A percentile compares a stretch with the other conserved stretches of the same genome.
Conservation (phyloP, 2,888 invertebrate genomes). For the Brachynemurus nebulosus region DNA sequence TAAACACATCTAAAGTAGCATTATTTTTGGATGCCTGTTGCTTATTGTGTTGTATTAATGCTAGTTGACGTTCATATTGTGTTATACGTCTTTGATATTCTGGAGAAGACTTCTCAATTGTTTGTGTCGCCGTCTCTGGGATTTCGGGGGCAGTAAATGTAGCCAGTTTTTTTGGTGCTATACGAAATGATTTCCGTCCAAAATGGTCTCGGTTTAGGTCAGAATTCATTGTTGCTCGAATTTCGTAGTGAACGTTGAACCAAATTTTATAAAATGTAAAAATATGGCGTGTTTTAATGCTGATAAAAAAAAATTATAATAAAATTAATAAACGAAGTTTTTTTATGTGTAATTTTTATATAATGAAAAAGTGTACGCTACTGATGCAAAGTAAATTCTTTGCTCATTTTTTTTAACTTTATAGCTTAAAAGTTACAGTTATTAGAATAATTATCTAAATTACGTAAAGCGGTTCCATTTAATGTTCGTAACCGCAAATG, state of each 20-base stretch:
- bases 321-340: not conserved
- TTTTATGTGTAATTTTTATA: not conserved
- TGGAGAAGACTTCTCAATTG: not conserved
- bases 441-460: too few species aligned
- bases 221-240: constrained; percentile 1
- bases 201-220: constrained; percentile 8
- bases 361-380: not conserved
- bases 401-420: too few species aligned
- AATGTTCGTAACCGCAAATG: too few species aligned
- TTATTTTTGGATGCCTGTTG: not conserved
- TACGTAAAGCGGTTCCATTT: too few species aligned
- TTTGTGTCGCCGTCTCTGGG: not conserved
- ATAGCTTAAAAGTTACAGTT: too few species aligned
- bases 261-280: not conserved
- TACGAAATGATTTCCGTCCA: constrained; percentile 7
- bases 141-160: not conserved
- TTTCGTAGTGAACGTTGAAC: not conserved
- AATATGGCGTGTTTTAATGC: not conserved
- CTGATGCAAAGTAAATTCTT: too few species aligned
- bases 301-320: not conserved
- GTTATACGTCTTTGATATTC: not conserved
- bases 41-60: not conserved
- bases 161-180: constrained; percentile 4
- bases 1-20: not conserved
- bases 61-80: not conserved